These are phyloP conservation scores for Bradypodion ventrale DNA, from an alignment of 2,797 vertebrate species.

Conservation along the genomic window DNA sequence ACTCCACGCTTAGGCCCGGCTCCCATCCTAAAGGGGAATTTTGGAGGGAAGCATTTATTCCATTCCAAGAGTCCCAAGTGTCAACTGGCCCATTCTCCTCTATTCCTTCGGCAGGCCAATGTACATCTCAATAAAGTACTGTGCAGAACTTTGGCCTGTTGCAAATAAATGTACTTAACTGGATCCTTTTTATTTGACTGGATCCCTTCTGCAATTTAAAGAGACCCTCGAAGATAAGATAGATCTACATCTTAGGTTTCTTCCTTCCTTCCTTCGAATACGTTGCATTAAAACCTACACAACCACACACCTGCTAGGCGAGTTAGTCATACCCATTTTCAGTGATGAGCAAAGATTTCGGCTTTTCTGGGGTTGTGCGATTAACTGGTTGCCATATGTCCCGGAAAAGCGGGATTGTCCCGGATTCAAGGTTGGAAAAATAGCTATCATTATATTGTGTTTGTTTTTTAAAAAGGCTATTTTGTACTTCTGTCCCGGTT, in stretches of 20 bases:
- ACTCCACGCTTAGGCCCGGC: background rate
- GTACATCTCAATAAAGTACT: background rate
- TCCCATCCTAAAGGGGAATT: background rate
- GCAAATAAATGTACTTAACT: background rate
- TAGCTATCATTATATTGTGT: too few species aligned
- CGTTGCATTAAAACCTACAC: background rate
- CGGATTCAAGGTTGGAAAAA: too few species aligned
- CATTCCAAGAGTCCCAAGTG: background rate
- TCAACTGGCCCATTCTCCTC: accelerated
- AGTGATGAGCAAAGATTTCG: too few species aligned
- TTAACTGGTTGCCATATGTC: too few species aligned
- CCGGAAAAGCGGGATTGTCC: too few species aligned
- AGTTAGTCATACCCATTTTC: too few species aligned
- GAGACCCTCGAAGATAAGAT: background rate
- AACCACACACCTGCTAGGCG: too few species aligned
- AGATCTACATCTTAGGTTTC: background rate
- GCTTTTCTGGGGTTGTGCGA: too few species aligned
- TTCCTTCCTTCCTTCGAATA: background rate
- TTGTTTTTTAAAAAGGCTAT: too few species aligned
- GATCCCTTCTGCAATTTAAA: background rate
- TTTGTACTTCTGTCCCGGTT: too few species aligned
- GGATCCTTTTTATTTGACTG: background rate
- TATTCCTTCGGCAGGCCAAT: too few species aligned
- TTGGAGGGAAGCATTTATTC: background rate
- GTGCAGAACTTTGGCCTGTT: background rate